Base-by-base conservation (phyloP, 2,888 invertebrate species). In the Agrochola lota region DNA sequence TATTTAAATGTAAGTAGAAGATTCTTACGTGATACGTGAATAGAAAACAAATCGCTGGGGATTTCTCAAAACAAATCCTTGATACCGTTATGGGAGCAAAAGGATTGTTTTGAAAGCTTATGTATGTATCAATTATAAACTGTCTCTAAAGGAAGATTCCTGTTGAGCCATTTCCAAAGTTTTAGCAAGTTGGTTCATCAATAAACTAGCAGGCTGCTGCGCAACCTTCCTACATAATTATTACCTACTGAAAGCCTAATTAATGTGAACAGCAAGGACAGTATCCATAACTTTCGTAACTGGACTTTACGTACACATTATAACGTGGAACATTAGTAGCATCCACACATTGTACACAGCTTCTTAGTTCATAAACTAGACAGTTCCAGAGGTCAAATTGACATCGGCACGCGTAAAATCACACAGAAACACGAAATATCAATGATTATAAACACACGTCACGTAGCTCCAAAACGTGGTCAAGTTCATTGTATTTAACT, bases 1-100 rank as follows among this genome's bases (percentile, higher is more conserved):
- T 80, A 78, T 80, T 77, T 77, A 79, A 76, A 84, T 84, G 76
- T 74, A 62, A 77, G 80, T 80, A 81, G 75, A 74, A 78, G 78
- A 86, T 77, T 77, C 75, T 80, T 74, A 71, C 64, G 40, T 70
- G 79, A 74, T 67, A 87, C 84, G 85, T 84, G 85, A 85, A 77
- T 67, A 67, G 84, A 46, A 40, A 77, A 81, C 66, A 43, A 85
- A 86, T 76, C 35, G 17, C n/a, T 60, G 46, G 69, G 63, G 35
- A 69, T 84, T 83, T 71, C 68, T 79, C 57, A 78, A 69, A 68
- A 77, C 23, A 64, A 71, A 74, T 55, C 71, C 76, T 73, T 63
- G 71, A 63, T 83, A 83, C 71, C 55, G 55, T 73, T 83, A 77
- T 74, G 46, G 77, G 35, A 76, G 11, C 49, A 60, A 63, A 67